Base-by-base conservation (phyloP, 2,888 invertebrate species). In the Amiota mariae region DNA sequence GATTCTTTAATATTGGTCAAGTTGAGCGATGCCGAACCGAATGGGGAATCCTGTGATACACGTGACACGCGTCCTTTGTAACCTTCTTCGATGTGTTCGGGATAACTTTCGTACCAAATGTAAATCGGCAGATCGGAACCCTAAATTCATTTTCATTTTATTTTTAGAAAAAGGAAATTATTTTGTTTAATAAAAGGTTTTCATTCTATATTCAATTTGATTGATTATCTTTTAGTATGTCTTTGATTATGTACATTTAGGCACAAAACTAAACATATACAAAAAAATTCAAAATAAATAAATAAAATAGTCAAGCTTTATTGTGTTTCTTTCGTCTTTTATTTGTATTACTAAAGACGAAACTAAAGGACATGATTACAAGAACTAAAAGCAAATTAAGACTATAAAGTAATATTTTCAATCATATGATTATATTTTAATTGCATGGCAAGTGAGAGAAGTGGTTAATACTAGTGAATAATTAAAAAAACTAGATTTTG, bases 51-150 rank as follows among this genome's bases (percentile, higher is more conserved):
- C 81, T 94, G 94, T 79, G 95, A 94, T 86, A 97, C 97, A 85
- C 96, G 93, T 79, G 96, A 95, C 88, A 97, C 97, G 77, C 97
- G 92, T 84, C 96, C 96, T 90, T 97, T 96, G 92, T 97, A 97
- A 72, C 96, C 97, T 90, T 96, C 95, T 87, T 96, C 98, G 91
- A 97, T 96, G 93, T 98, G 98, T 81, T 98, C 96, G 85, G 97
- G 97, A 92, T 98, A 98, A 90, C 97, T 96, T 92, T 97, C 97
- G 93, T 97, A 98, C 96, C 97, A 97, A 91, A 98, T 97, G 93
- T 97, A 98, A 91, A 98, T 97, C 86, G 98, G 97, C 91, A 97
- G 95, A 92, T 97, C 97, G 92, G 97, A 94, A 90, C 97, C 97
- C 97, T 97, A 57, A 24, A n/a, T 56, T 70, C 24, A 15, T 54